These are phyloP conservation scores for Lophius piscatorius DNA, from an alignment of 2,113 vertebrate genomes.

Conservation along the genomic window DNA sequence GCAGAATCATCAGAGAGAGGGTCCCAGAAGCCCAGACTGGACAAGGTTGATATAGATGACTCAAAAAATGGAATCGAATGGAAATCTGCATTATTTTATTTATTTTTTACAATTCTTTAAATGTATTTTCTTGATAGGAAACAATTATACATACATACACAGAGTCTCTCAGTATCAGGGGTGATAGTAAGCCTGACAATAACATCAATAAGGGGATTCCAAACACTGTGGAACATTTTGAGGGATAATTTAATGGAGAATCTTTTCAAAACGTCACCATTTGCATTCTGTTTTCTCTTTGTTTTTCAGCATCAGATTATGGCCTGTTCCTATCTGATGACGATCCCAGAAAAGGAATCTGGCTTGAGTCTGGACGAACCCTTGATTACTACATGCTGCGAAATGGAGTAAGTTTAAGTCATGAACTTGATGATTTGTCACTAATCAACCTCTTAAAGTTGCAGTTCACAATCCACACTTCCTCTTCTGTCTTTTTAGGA, in stretches of 20 bases:
- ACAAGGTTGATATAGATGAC: slow-evolving; percentile 86
- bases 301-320: slow-evolving; percentile 92
- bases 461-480: slow-evolving; percentile 15
- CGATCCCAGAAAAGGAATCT: slow-evolving; percentile 97
- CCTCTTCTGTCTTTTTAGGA: slow-evolving; percentile 80
- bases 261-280: too few species aligned
- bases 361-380: slow-evolving; percentile 96
- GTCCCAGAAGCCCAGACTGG: slow-evolving; percentile 95
- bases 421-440: slow-evolving; percentile 28
- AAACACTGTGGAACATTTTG: too few species aligned
- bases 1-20: slow-evolving; percentile 92
- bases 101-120: too few species aligned
- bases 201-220: too few species aligned
- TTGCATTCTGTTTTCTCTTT: slow-evolving; percentile 25
- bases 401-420: slow-evolving; percentile 87
- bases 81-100: slow-evolving; percentile 14
- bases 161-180: too few species aligned
- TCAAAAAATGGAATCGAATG: slow-evolving; percentile 16
- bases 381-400: slow-evolving; percentile 99
- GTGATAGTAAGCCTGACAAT: too few species aligned
- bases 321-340: slow-evolving; percentile 97
- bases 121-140: too few species aligned
- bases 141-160: too few species aligned
- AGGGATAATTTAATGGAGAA: too few species aligned
- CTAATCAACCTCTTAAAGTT: slow-evolving; percentile 18